Evolutionary conservation across 2,113 vertebrate species (phyloP), one percentile per base, ranked within the genome.

Genomic region (Gobio gobio): DNA sequence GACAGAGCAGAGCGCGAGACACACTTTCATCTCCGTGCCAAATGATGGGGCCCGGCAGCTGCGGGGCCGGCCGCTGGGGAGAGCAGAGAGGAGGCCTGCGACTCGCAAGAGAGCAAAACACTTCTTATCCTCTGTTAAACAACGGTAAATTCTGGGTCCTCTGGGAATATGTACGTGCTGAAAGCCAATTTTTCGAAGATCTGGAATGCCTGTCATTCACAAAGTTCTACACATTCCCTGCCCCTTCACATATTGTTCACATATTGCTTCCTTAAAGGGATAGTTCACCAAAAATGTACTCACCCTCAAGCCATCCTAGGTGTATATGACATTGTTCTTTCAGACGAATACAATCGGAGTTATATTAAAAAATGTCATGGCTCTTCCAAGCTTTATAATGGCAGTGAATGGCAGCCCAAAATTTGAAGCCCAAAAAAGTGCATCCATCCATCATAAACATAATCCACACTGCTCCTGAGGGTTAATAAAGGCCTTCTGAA

Each of bases 11-110:
- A 66, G 51, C 58, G 14, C 1, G 54, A 63, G 68, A 73, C 59
- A 18, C 13, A 29, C 76, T 89, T 87, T 86, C 73, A 87, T 87
- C 81, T 78, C 77, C 8, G 47, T 43, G 79, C 61, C 83, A 81
- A 83, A 45, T 86, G 86, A 89, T 33, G 51, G 26, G 51, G 63
- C 63, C 59, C 10, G 14, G 72, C 89, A 86, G 88, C 86, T 88
- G 89, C n/a, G n/a, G 80, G 76, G 56, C 58, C 66, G 59, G 79
- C 56, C 75, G 9, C 76, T 45, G 26, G 12, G 40, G 43, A 81
- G 80, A n/a, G 6, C 64, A 45, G 63, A 75, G 45, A 29, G 33
- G 18, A 22, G 68, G 82, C 43, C 45, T 5, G 24, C 63, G 40
- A 70, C 58, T 54, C 43, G 7, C 51, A 20, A 45, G 33, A 64